Evolutionary conservation across 2,888 invertebrate genomes (phyloP).

Genomic region (Ormyrus rosae): DNA sequence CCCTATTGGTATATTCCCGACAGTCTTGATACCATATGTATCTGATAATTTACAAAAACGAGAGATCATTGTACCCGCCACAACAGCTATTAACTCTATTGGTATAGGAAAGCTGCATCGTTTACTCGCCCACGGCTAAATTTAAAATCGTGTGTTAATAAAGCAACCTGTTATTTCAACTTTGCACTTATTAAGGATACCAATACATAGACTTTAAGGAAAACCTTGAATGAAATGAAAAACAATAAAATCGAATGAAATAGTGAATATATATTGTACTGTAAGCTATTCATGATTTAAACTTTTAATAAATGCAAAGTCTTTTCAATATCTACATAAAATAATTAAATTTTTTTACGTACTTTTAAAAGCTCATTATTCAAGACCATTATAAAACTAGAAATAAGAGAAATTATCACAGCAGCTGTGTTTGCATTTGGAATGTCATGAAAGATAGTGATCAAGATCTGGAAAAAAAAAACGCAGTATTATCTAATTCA

Average conservation of each 20-base stretch:
- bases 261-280: no score
- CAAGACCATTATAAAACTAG: conserved; percentile 80
- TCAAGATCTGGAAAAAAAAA: conserved; percentile 77
- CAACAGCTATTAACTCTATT: conserved; percentile 84
- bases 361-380: conserved; percentile 83
- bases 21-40: conserved; percentile 78
- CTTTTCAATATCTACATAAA: no score
- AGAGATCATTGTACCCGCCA: conserved; percentile 82
- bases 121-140: conserved; percentile 79
- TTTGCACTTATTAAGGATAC: no score
- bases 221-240: no score
- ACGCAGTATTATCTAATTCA: conserved; percentile 33
- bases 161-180: no score
- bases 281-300: no score
- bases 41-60: conserved; percentile 78
- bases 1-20: conserved; percentile 85
- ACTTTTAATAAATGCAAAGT: no score
- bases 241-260: no score
- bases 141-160: no score
- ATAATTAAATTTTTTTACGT: conserved; percentile 56
- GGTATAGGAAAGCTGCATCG: conserved; percentile 84
- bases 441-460: conserved; percentile 79
- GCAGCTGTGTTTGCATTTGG: conserved; percentile 80
- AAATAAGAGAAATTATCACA: conserved; percentile 79
- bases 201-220: no score